These are phyloP conservation scores for Sarcophaga rosellei DNA, from an alignment of 2,888 invertebrate genomes.

Conservation along the genomic window DNA sequence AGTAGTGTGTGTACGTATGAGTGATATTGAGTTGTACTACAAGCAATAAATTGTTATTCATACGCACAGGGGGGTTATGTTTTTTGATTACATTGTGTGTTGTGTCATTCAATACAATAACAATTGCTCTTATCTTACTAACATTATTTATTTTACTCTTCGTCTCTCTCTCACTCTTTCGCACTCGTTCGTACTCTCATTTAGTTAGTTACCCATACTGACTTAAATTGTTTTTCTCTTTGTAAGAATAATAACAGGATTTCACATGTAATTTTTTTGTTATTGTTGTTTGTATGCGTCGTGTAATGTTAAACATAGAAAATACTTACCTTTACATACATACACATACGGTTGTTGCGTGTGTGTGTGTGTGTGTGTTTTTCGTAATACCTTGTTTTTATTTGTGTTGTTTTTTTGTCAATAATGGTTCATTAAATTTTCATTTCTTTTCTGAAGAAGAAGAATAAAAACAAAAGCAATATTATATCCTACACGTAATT, in stretches of 20 bases:
- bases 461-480: slow-evolving; percentile 17
- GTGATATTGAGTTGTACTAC: background rate
- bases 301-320: background rate
- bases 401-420: slow-evolving; percentile 16
- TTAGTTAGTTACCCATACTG: too few relatives aligned
- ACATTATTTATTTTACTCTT: background rate
- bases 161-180: background rate
- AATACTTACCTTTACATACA: background rate
- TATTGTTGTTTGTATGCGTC: background rate
- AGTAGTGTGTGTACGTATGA: too few relatives aligned
- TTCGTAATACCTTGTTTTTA: background rate
- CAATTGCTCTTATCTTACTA: background rate
- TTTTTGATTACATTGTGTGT: background rate
- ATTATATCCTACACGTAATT: slow-evolving; percentile 35
- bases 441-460: slow-evolving; percentile 7
- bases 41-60: background rate
- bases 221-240: background rate
- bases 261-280: background rate
- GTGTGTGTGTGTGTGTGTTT: too few relatives aligned
- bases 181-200: too few relatives aligned
- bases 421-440: slow-evolving; percentile 44
- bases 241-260: background rate
- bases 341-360: background rate
- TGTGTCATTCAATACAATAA: background rate
- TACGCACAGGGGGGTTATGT: background rate